A percentile compares a stretch with the other conserved stretches of the same genome.
Conservation (phyloP, 2,113 vertebrate species). For the Phodopus roborovskii region DNA sequence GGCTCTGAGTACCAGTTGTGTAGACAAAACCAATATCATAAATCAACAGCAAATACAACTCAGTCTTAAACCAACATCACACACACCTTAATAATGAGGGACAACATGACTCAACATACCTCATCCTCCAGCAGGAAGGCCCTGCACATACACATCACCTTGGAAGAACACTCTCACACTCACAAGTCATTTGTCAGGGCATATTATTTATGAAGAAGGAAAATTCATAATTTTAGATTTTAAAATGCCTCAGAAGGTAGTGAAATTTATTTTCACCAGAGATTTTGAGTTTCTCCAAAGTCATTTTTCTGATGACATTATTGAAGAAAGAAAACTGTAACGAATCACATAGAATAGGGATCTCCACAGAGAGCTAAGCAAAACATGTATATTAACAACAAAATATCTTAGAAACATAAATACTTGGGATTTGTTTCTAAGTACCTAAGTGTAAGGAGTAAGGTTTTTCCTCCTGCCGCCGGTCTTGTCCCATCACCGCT, state of each 20-base stretch:
- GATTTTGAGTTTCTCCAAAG: constrained; percentile 53
- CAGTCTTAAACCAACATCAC: neutral
- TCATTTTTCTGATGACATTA: neutral
- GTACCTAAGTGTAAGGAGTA: neutral
- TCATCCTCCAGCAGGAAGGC: neutral
- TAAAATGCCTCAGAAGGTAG: constrained; percentile 24
- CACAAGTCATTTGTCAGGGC: constrained; percentile 16
- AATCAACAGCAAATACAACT: neutral
- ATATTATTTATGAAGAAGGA: constrained; percentile 53
- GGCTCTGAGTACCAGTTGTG: too few relatives aligned
- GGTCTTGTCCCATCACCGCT: too few relatives aligned
- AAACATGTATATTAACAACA: neutral
- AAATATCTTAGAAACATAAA: neutral
- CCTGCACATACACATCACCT: neutral
- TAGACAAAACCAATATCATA: neutral
- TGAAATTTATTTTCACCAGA: constrained; percentile 50
- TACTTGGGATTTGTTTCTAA: neutral
- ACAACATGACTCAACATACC: neutral
- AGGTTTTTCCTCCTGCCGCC: too few relatives aligned
- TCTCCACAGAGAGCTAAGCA: neutral
- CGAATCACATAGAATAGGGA: neutral
- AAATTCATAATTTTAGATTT: neutral
- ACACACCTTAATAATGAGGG: neutral
- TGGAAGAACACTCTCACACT: constrained; percentile 37
- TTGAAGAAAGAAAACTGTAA: neutral